Evolutionary conservation across 2,797 vertebrate genomes (phyloP).

Genomic region (Diglossa cyanea): DNA sequence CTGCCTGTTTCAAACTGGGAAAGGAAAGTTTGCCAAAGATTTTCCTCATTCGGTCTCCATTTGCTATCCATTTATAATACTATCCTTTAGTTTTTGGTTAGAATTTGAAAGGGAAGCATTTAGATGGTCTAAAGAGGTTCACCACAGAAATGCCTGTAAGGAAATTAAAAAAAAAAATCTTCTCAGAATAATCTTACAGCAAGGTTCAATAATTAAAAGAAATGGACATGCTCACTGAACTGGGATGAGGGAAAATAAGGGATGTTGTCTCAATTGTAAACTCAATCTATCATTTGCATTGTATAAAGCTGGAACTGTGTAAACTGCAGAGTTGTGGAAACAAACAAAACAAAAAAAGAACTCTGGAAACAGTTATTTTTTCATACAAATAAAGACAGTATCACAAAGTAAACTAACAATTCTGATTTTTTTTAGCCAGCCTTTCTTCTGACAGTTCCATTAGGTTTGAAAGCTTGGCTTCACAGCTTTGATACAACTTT

Average conservation of each 20-base stretch:
- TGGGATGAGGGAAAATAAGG: not conserved
- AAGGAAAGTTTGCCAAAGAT: not conserved
- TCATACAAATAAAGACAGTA: not conserved
- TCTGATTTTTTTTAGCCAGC: not conserved
- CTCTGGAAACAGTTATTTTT: constrained; percentile 14
- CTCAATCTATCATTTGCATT: not conserved
- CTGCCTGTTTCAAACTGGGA: not conserved
- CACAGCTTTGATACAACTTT: not conserved
- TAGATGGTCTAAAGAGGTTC: not conserved
- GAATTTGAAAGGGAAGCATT: not conserved
- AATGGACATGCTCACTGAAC: not conserved
- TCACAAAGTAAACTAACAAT: not conserved
- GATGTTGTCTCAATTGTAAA: not conserved
- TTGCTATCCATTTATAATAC: not conserved
- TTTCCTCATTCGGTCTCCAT: not conserved
- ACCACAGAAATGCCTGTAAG: not conserved
- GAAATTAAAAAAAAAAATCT: not conserved
- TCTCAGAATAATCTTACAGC: not conserved
- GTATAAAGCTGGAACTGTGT: not conserved
- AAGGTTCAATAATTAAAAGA: not conserved
- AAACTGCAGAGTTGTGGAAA: not conserved
- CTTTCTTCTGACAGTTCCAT: not conserved
- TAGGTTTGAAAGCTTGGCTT: not conserved
- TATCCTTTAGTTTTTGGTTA: not conserved
- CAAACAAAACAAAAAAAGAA: not conserved